phyloP scores from a whole-genome alignment of 2,888 invertebrate genomes.

The Macropis europaea region DNA sequence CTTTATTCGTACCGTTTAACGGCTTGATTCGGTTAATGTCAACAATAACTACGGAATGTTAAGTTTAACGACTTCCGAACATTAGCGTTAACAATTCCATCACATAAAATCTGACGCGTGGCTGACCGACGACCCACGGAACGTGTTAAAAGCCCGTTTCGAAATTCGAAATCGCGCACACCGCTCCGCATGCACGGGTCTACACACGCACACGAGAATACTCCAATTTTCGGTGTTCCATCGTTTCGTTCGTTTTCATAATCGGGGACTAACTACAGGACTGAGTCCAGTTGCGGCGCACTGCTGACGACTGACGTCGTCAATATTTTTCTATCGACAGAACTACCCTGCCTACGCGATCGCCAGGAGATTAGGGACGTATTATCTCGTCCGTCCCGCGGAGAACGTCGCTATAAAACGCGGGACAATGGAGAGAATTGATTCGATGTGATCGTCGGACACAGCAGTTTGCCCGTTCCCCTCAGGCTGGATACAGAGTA shows the following conservation, averaged over 20 bases:
- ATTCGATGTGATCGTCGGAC: constrained; percentile 6
- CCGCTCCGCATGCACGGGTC: not conserved
- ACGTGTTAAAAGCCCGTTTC: not conserved
- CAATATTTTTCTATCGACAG: constrained; percentile 21
- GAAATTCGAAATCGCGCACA: constrained; percentile 12
- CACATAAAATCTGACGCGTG: no score
- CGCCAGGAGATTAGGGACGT: not conserved
- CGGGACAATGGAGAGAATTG: not conserved
- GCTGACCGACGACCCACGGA: no score
- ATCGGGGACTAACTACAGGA: not conserved
- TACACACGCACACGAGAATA: constrained; percentile 5
- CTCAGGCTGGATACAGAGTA: constrained; percentile 40
- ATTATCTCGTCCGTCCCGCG: not conserved
- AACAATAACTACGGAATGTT: no score
- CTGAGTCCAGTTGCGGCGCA: not conserved
- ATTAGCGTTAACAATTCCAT: no score
- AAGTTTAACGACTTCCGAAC: no score
- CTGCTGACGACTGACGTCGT: constrained; percentile 13
- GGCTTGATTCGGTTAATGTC: no score
- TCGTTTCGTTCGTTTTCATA: not conserved
- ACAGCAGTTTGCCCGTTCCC: not conserved
- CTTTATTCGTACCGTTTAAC: no score
- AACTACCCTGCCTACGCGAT: not conserved
- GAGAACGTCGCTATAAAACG: not conserved
- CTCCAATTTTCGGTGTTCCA: constrained; percentile 1